Evolutionary conservation across 2,888 invertebrate genomes (phyloP).

Genomic region (Dolichopus griseipennis): DNA sequence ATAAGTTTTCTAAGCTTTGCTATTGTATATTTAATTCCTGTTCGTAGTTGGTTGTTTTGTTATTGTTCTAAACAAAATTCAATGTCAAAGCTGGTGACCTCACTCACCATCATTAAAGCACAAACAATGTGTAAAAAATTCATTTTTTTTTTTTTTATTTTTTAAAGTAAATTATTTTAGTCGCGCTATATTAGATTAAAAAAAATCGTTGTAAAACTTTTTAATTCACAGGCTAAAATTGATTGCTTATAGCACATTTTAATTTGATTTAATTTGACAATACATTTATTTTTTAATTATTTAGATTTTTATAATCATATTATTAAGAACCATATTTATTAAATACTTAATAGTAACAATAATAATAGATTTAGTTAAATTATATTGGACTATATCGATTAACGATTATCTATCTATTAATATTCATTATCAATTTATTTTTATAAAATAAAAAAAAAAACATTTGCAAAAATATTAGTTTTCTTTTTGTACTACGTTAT

Average conservation of each 20-base stretch:
- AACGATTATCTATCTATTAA: too few relatives aligned
- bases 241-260: not conserved
- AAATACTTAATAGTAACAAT: too few relatives aligned
- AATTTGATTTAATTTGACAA: too few relatives aligned
- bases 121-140: not conserved
- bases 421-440: too few relatives aligned
- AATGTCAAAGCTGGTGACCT: slow-evolving; percentile 11
- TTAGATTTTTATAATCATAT: too few relatives aligned
- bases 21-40: not conserved
- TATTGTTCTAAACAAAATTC: not conserved
- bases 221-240: not conserved
- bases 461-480: too few relatives aligned
- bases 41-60: not conserved
- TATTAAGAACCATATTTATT: too few relatives aligned
- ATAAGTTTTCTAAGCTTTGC: not conserved
- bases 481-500: not conserved
- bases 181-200: too few relatives aligned
- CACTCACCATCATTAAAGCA: not conserved
- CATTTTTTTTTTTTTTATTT: not conserved
- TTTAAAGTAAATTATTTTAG: not conserved
- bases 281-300: too few relatives aligned
- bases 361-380: too few relatives aligned
- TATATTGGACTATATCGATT: too few relatives aligned
- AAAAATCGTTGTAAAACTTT: not conserved
- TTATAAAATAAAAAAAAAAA: too few relatives aligned